phyloP scores from a whole-genome alignment of 2,113 vertebrate genomes.

The Pycnonotus jocosus region DNA sequence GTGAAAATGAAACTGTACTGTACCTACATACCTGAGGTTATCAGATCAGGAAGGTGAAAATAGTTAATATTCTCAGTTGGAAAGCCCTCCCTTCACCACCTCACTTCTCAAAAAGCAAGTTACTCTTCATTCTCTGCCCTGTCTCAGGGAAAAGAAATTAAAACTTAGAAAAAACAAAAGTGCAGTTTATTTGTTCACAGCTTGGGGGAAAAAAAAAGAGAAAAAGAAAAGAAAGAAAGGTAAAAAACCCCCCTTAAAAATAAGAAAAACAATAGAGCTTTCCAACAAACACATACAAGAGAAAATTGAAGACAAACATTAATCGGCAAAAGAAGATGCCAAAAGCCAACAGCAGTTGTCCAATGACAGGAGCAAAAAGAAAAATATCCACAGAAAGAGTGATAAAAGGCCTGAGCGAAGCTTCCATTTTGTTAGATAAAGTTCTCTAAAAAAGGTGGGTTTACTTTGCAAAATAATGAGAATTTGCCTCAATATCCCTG shows the following conservation, averaged over 20 bases:
- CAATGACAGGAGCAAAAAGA: not conserved
- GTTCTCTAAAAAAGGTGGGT: not conserved
- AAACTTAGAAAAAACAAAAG: not conserved
- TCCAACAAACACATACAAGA: not conserved
- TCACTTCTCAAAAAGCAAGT: not conserved
- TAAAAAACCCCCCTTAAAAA: not conserved
- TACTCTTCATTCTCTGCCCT: not conserved
- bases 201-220: rapidly evolving
- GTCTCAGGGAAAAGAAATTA: not conserved
- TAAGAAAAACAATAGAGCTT: not conserved
- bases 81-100: not conserved
- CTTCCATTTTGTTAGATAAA: not conserved
- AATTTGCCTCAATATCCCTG: not conserved
- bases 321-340: not conserved
- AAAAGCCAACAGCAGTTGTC: not conserved
- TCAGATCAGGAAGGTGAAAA: not conserved
- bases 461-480: not conserved
- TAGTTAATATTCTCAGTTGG: not conserved
- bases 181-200: not conserved
- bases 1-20: not conserved
- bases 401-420: not conserved
- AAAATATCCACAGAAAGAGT: not conserved
- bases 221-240: not conserved
- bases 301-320: not conserved
- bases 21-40: not conserved